Evolutionary conservation across 1,140 invertebrate species (phyloP).

Genomic region (Oscheius sp.): DNA sequence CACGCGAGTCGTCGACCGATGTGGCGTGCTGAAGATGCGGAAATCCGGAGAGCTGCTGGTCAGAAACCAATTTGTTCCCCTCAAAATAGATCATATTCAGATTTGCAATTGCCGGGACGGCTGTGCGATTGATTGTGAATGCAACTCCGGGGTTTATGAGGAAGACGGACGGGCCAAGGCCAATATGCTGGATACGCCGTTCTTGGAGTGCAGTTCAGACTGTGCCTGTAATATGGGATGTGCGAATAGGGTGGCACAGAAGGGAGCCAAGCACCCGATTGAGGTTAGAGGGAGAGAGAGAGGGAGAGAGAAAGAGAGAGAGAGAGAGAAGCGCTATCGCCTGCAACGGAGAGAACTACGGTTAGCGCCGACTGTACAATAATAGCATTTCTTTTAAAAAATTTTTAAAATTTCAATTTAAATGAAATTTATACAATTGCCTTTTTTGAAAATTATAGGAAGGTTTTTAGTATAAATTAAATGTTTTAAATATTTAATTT

Average conservation of each 20-base stretch:
- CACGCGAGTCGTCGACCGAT: slow-evolving; percentile 15
- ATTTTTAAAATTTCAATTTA: too few relatives aligned
- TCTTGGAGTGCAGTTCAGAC: slow-evolving; percentile 25
- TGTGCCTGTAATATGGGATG: slow-evolving; percentile 23
- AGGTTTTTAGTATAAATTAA: too few relatives aligned
- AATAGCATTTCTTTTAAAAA: too few relatives aligned
- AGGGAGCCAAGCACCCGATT: slow-evolving; percentile 30
- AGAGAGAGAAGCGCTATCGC: too few relatives aligned
- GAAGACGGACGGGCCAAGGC: neutral
- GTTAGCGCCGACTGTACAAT: too few relatives aligned
- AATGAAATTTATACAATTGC: too few relatives aligned
- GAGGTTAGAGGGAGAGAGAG: slow-evolving; percentile 21
- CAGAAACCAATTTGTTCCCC: too few relatives aligned
- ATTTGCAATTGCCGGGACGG: neutral
- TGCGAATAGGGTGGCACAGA: slow-evolving; percentile 36
- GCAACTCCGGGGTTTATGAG: slow-evolving; percentile 5
- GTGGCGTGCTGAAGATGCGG: neutral
- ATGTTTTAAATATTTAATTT: too few relatives aligned
- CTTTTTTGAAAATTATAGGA: too few relatives aligned
- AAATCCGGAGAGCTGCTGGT: neutral
- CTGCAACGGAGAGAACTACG: too few relatives aligned
- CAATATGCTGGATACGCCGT: slow-evolving; percentile 2
- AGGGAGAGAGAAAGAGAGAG: too few relatives aligned
- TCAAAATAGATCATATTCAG: neutral
- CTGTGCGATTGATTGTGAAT: slow-evolving; percentile 12